Percentiles rank a stretch among this genome's conserved stretches.
These are phyloP conservation scores for Paramuricea clavata DNA, from an alignment of 92 coral and sea anemone species.

Conservation along the genomic window DNA sequence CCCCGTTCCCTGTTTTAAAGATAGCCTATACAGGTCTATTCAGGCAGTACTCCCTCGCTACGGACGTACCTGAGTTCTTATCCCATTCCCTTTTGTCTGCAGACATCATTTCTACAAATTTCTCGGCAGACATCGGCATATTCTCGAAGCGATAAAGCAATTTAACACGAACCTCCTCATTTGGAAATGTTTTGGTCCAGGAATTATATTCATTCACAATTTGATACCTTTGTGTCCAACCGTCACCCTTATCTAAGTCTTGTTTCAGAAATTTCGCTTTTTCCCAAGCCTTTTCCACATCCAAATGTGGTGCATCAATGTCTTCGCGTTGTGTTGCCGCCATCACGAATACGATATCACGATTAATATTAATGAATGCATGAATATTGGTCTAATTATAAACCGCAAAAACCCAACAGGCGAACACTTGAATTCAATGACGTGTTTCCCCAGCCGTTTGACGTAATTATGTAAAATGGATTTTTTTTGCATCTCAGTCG, in stretches of 20 bases:
- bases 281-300: background rate
- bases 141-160: background rate
- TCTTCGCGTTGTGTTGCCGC: background rate
- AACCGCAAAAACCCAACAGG: no score
- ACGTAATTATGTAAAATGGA: no score
- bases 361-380: no score
- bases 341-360: background rate
- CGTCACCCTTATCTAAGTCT: background rate
- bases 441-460: no score
- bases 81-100: background rate
- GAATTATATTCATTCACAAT: background rate
- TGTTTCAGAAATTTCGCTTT: background rate
- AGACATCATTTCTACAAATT: background rate
- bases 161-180: background rate
- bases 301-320: background rate
- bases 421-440: no score
- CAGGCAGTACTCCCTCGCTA: no score
- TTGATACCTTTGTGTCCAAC: constrained; percentile 3
- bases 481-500: no score
- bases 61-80: background rate
- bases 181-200: background rate
- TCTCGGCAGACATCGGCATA: background rate
- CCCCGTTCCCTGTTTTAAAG: no score
- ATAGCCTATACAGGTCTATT: no score
- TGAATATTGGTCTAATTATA: no score